These are phyloP conservation scores for Capromys pilorides DNA, from an alignment of 2,797 vertebrate genomes.

Conservation along the genomic window DNA sequence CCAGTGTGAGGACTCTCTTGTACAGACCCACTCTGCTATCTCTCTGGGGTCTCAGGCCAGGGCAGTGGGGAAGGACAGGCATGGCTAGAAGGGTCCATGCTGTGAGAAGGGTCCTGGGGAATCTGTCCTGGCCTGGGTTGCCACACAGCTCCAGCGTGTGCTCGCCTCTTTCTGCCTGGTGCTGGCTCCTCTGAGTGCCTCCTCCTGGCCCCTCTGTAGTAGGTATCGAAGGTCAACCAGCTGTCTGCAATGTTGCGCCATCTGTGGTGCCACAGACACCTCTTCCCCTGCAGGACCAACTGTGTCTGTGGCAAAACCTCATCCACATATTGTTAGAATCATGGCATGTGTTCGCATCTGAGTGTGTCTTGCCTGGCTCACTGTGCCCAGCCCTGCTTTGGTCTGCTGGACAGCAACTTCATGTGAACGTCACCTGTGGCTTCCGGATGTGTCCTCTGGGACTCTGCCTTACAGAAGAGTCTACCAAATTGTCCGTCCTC, in stretches of 20 bases:
- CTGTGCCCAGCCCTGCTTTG: background rate
- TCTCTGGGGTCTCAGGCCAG: background rate
- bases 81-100: background rate
- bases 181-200: background rate
- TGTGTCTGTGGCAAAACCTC: background rate
- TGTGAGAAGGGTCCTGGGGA: too few species aligned
- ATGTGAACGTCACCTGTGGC: accelerated
- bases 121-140: background rate
- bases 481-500: accelerated
- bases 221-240: background rate
- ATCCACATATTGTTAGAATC: background rate
- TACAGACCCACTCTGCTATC: background rate
- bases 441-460: accelerated
- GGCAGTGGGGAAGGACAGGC: background rate
- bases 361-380: background rate
- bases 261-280: too few species aligned
- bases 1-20: background rate
- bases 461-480: background rate
- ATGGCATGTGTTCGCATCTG: accelerated
- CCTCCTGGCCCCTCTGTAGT: background rate
- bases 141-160: too few species aligned
- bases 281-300: accelerated
- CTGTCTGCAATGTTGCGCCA: accelerated
- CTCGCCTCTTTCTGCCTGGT: too few species aligned
- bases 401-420: background rate